Base-by-base conservation (phyloP, 1,140 invertebrate genomes). In the Aradophagus sp. region DNA sequence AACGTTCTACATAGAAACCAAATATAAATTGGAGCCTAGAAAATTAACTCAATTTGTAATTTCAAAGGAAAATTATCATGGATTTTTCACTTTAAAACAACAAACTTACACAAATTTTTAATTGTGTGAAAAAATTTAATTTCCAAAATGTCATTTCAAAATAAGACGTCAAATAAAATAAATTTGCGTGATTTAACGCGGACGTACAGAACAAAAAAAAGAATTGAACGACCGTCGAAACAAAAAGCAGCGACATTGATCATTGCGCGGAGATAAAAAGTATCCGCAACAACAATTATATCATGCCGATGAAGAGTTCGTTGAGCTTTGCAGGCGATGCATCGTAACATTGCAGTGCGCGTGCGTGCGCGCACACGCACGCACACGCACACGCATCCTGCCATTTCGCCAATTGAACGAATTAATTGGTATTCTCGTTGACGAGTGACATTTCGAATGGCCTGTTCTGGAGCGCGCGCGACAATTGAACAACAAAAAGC, bases 371-470 rank as follows among this genome's bases (percentile, higher is more conserved):
- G 52, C 32, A 20, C 44, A 52, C 53, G 47, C 41, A 11, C 38
- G 52, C 32, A 20, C 44, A 52, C 53, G 47, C 41, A 11, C 20
- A 14, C 36, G 23, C 34, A 39, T 65, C 52, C 52, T 48, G 47
- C 36, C n/a, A 65, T 63, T 71, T 63, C 27, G 34, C 45, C 67
- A 71, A 71, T 71, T 71, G 67, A 63, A 71, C 53, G 45, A 53
- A 71, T 71, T 71, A 71, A 63, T 63, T 59, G 59, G 39, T 58
- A 63, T 70, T 62, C 52, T 55, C 38, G 58, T 63, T 55, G 36
- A 39, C 58, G 35, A 47, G 27, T 36, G 35, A 45, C 58, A 39
- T 56, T 61, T 59, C 44, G 23, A 67, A 44, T 32, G 44, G n/a
- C 17, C n/a, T 20, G 50, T 36, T 47, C 48, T 55, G 45, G 27